phyloP scores from a whole-genome alignment of 30 jellyfish, hydroid and myxozoan genomes.

The Catostylus mosaicus region DNA sequence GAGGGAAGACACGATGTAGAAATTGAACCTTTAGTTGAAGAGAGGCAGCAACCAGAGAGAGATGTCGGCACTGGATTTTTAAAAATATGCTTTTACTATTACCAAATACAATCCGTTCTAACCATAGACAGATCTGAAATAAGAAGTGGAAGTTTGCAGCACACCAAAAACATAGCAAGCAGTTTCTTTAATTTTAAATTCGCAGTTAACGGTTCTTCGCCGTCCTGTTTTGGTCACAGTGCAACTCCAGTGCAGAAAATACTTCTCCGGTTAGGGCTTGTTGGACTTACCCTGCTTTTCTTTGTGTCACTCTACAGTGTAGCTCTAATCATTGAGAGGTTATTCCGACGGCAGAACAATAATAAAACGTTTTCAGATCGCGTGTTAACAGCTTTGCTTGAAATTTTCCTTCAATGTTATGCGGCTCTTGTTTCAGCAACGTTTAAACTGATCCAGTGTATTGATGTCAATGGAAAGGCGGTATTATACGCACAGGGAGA shows the following conservation, averaged over 20 bases:
- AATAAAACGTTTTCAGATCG: conserved; percentile 2
- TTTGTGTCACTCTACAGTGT: not conserved
- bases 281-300: not conserved
- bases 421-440: conserved; percentile 14
- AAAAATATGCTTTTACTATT: conserved; percentile 27
- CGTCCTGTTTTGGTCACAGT: not conserved
- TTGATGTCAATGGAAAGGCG: conserved; percentile 18
- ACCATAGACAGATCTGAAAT: not conserved
- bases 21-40: not conserved
- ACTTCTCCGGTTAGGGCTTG: conserved; percentile 8
- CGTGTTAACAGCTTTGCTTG: conserved; percentile 17
- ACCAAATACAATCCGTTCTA: conserved; percentile 13
- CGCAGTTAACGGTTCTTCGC: not conserved
- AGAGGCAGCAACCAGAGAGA: not conserved
- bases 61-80: conserved; percentile 8
- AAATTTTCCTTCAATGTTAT: conserved; percentile 24
- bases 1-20: not conserved
- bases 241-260: conserved; percentile 34
- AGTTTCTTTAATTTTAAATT: conserved; percentile 2
- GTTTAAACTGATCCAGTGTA: conserved; percentile 37
- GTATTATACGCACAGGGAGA: conserved; percentile 40
- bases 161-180: not conserved
- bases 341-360: not conserved
- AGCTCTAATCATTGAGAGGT: not conserved
- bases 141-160: not conserved